Evolutionary conservation across 2,888 invertebrate genomes (phyloP).

Genomic region (Drosophila yooni): DNA sequence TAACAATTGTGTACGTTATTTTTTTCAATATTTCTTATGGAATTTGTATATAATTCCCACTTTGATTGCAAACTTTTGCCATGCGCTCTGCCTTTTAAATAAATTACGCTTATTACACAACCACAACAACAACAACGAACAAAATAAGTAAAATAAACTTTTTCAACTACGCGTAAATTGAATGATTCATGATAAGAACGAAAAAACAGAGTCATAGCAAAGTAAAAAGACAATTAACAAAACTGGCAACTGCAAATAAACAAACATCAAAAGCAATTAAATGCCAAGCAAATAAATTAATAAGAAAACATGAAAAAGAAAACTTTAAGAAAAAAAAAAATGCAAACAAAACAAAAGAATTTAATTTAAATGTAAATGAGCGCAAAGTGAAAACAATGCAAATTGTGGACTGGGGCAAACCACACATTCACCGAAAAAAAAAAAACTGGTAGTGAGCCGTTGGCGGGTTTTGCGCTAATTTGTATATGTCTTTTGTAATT

Average conservation of each 20-base stretch:
- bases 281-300: slow-evolving; percentile 60
- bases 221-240: slow-evolving; percentile 4
- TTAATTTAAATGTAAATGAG: slow-evolving; percentile 70
- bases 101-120: slow-evolving; percentile 23
- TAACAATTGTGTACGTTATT: not conserved
- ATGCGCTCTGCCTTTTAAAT: slow-evolving; percentile 7
- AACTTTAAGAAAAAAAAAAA: slow-evolving; percentile 24
- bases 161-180: slow-evolving; percentile 22
- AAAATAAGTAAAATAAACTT: not conserved
- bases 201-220: not conserved
- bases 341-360: slow-evolving; percentile 59
- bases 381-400: slow-evolving; percentile 22
- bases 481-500: slow-evolving; percentile 30
- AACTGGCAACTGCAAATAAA: slow-evolving; percentile 32
- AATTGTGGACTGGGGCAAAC: not conserved
- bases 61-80: not conserved
- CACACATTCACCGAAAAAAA: not conserved
- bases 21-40: not conserved
- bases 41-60: not conserved
- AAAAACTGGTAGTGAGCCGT: slow-evolving; percentile 10
- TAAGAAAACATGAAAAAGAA: slow-evolving; percentile 40
- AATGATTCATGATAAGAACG: slow-evolving; percentile 25
- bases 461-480: slow-evolving; percentile 23
- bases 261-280: slow-evolving; percentile 60
- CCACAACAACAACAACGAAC: not conserved